These are phyloP conservation scores for Apistogramma diplotaenia DNA, from an alignment of 2,113 vertebrate genomes.

Conservation along the genomic window DNA sequence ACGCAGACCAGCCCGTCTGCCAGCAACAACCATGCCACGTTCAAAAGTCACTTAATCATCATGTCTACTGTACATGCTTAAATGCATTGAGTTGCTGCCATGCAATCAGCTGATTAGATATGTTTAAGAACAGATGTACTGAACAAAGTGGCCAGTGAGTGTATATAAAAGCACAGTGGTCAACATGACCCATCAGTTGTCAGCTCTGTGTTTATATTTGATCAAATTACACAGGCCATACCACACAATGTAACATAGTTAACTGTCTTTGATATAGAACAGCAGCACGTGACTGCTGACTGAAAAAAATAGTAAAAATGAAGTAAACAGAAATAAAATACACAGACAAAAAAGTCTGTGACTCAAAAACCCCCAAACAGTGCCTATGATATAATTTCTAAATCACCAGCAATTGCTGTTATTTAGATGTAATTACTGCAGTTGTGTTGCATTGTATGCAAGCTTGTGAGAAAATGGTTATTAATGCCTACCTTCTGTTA, in stretches of 20 bases:
- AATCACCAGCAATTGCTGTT: background rate
- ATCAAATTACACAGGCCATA: background rate
- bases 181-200: too few species aligned
- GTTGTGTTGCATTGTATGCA: background rate
- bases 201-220: background rate
- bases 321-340: background rate
- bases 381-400: background rate
- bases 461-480: background rate
- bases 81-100: background rate
- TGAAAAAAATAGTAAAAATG: background rate
- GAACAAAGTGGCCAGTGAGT: background rate
- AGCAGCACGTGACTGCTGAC: background rate
- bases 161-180: too few species aligned
- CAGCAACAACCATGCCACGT: background rate
- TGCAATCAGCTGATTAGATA: background rate
- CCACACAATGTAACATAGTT: background rate
- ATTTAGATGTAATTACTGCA: background rate
- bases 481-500: background rate
- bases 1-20: background rate
- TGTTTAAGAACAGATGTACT: background rate
- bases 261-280: background rate
- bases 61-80: background rate
- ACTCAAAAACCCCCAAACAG: background rate
- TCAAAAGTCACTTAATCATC: background rate
- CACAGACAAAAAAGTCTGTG: background rate